Percentiles rank a stretch among this genome's conserved stretches.
Conservation (phyloP, 2,113 vertebrate species). For the Smithornis capensis region DNA sequence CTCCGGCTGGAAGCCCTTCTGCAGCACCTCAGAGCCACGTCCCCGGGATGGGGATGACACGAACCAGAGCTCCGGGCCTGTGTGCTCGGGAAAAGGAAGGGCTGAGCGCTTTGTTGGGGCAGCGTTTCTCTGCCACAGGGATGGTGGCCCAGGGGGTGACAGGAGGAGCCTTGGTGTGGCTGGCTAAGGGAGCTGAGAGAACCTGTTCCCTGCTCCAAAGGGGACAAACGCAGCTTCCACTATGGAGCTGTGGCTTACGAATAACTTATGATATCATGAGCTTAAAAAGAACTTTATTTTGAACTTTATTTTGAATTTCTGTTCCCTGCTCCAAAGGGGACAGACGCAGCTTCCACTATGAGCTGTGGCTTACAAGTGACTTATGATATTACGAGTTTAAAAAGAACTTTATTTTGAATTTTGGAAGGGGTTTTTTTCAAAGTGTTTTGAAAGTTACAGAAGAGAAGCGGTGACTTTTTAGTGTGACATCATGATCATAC, state of each 20-base stretch:
- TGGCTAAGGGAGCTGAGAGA: background rate
- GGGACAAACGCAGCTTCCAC: background rate
- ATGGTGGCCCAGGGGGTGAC: fast-evolving
- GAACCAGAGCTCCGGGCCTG: fast-evolving
- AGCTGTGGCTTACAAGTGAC: background rate
- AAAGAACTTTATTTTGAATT: background rate
- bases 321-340: fast-evolving
- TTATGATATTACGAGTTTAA: background rate
- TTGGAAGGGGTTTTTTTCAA: background rate
- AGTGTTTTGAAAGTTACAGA: background rate
- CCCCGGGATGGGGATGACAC: fast-evolving
- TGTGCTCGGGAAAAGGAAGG: background rate
- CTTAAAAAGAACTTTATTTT: background rate
- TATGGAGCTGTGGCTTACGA: background rate
- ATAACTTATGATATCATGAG: background rate
- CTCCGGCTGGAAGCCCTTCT: fast-evolving
- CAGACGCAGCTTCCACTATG: background rate
- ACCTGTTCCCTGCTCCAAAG: fast-evolving
- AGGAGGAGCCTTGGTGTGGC: fast-evolving
- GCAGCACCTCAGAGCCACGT: fast-evolving
- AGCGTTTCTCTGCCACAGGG: fast-evolving
- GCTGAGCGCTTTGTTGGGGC: background rate
- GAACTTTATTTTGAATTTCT: no score
- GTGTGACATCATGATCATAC: background rate
- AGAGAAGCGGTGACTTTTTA: background rate